A percentile compares a stretch with the other conserved stretches of the same genome.
Conservation (phyloP, 1,140 invertebrate genomes). For the Zophobas atratus region DNA sequence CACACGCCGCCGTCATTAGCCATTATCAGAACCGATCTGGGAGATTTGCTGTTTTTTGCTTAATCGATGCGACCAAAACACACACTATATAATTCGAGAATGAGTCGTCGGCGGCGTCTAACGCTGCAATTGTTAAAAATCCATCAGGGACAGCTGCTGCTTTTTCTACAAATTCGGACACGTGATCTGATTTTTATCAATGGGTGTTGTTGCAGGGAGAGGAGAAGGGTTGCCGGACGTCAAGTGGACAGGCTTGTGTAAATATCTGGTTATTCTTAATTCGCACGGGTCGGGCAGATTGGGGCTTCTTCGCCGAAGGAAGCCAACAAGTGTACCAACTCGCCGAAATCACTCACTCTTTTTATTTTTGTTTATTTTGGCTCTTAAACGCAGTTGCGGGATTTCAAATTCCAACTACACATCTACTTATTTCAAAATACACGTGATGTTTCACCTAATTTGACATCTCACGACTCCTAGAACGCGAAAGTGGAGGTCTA, state of each 20-base stretch:
- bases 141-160: conserved; percentile 33
- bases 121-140: conserved; percentile 57
- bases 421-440: too few relatives aligned
- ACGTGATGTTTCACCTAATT: too few relatives aligned
- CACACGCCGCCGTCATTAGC: conserved; percentile 11
- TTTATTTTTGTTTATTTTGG: too few relatives aligned
- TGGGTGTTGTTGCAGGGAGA: conserved; percentile 7
- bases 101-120: conserved; percentile 53
- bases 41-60: not conserved
- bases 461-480: too few relatives aligned
- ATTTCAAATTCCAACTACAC: too few relatives aligned
- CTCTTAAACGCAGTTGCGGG: too few relatives aligned
- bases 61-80: not conserved
- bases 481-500: too few relatives aligned
- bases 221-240: conserved; percentile 14
- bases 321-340: not conserved
- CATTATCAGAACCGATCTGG: conserved; percentile 20
- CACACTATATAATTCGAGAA: conserved; percentile 31
- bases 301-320: not conserved
- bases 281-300: not conserved
- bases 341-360: too few relatives aligned
- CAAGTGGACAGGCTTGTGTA: conserved; percentile 19
- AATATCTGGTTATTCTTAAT: conserved; percentile 36
- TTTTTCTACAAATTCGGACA: conserved; percentile 16
- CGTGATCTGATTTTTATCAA: conserved; percentile 34